Percentiles rank a stretch among this genome's conserved stretches.
These are phyloP conservation scores for Trilocha varians DNA, from an alignment of 2,888 invertebrate genomes.

Conservation along the genomic window DNA sequence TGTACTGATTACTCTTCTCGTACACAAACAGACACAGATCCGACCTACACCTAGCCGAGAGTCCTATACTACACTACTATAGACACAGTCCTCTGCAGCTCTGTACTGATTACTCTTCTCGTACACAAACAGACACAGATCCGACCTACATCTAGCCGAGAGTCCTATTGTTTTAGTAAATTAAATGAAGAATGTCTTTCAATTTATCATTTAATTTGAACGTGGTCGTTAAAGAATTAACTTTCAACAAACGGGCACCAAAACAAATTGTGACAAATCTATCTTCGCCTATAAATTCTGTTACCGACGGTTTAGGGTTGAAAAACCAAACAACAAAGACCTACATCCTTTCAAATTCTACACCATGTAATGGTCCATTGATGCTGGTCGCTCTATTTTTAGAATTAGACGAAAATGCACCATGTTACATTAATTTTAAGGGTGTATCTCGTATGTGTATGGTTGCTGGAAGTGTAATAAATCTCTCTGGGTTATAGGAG, in stretches of 20 bases:
- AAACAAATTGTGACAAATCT: constrained; percentile 24
- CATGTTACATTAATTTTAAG: background rate
- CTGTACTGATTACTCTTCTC: background rate
- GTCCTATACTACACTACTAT: background rate
- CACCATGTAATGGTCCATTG: constrained; percentile 3
- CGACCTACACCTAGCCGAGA: too few species aligned
- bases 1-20: too few species aligned
- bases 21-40: too few species aligned
- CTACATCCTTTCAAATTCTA: background rate
- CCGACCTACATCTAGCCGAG: too few species aligned
- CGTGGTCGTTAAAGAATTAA: background rate
- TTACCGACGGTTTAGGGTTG: constrained; percentile 9
- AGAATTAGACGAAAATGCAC: background rate
- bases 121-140: background rate
- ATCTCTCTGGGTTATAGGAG: constrained; percentile 14
- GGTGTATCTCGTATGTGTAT: constrained; percentile 7
- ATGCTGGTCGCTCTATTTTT: background rate
- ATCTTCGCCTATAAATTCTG: constrained; percentile 16
- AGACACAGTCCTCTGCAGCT: background rate
- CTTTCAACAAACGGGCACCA: background rate
- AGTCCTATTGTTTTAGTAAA: background rate
- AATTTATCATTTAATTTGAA: background rate
- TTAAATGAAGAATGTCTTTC: background rate
- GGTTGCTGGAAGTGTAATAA: constrained; percentile 12
- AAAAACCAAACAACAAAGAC: constrained; percentile 8